Percentiles rank a stretch among this genome's conserved stretches.
These are phyloP conservation scores for Sisyra nigra DNA, from an alignment of 2,888 invertebrate genomes.

Conservation along the genomic window DNA sequence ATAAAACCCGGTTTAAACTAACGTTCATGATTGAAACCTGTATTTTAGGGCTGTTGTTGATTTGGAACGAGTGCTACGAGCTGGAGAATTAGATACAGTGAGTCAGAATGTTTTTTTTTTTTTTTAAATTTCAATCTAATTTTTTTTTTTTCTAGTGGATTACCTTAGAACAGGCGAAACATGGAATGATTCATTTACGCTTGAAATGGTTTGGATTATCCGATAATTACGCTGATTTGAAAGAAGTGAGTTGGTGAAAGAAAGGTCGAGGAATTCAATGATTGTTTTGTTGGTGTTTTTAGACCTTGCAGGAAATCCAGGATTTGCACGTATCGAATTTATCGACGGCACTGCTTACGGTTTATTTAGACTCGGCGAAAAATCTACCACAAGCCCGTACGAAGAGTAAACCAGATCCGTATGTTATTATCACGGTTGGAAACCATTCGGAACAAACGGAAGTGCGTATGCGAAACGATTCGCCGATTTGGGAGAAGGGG, in stretches of 20 bases:
- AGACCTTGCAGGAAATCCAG: conserved; percentile 63
- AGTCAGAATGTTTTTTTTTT: conserved; percentile 4
- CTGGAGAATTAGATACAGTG: conserved; percentile 57
- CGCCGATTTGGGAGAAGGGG: conserved; percentile 91
- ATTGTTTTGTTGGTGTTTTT: not conserved
- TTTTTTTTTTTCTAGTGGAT: conserved; percentile 57
- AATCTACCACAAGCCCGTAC: conserved; percentile 64
- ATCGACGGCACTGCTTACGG: conserved; percentile 62
- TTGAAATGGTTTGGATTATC: conserved; percentile 79
- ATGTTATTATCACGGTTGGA: conserved; percentile 63
- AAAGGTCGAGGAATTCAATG: too few relatives aligned
- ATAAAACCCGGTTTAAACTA: too few relatives aligned
- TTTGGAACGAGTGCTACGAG: conserved; percentile 48
- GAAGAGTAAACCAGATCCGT: conserved; percentile 69
- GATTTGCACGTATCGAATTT: conserved; percentile 55
- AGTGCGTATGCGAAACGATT: conserved; percentile 63
- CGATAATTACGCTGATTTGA: conserved; percentile 50
- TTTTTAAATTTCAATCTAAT: conserved; percentile 2
- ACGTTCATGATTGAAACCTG: conserved; percentile 11
- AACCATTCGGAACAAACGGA: conserved; percentile 56
- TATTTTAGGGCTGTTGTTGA: conserved; percentile 58
- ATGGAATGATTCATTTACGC: conserved; percentile 82
- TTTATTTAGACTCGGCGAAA: conserved; percentile 85
- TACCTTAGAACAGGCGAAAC: conserved; percentile 86
- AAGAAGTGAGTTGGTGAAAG: conserved; percentile 52